Conservation (phyloP, 2,797 vertebrate genomes). For the Myripristis jacobus region DNA sequence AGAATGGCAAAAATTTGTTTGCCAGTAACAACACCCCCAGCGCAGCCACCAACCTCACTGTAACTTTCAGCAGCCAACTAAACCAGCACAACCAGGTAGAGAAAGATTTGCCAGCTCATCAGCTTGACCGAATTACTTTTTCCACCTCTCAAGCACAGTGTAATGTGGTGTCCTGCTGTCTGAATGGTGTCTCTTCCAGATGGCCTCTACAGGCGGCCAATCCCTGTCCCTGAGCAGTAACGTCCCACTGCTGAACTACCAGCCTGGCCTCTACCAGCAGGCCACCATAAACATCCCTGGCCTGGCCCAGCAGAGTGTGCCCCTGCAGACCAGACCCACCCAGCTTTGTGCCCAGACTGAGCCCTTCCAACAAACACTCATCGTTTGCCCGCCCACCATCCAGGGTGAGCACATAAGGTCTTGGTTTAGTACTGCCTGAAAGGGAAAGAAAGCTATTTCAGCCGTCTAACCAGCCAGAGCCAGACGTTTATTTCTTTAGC, state of each 20-base stretch:
- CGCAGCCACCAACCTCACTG: constrained; percentile 95
- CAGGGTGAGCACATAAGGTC: constrained; percentile 86
- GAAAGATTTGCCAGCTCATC: background rate
- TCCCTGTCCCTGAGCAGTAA: constrained; percentile 95
- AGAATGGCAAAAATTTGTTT: constrained; percentile 95
- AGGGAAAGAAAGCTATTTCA: background rate
- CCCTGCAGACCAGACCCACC: constrained; percentile 92
- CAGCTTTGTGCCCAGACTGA: constrained; percentile 96
- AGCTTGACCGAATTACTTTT: background rate
- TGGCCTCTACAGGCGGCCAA: constrained; percentile 92
- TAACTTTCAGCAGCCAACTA: constrained; percentile 98
- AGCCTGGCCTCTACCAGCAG: constrained; percentile 95
- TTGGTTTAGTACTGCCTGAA: background rate
- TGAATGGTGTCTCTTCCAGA: constrained; percentile 75
- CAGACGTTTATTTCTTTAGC: no score
- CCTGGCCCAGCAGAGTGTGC: constrained; percentile 92
- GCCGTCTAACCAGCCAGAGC: no score
- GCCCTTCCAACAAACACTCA: constrained; percentile 98
- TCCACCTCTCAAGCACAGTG: background rate
- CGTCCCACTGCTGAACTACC: constrained; percentile 94
- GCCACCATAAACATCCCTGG: constrained; percentile 95
- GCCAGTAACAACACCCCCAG: constrained; percentile 89
- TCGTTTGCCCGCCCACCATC: constrained; percentile 96
- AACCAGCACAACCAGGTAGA: constrained; percentile 95
- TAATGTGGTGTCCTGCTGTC: constrained; percentile 1